These are phyloP conservation scores for Erethizon dorsatum DNA, from an alignment of 2,797 vertebrate species.

Conservation along the genomic window DNA sequence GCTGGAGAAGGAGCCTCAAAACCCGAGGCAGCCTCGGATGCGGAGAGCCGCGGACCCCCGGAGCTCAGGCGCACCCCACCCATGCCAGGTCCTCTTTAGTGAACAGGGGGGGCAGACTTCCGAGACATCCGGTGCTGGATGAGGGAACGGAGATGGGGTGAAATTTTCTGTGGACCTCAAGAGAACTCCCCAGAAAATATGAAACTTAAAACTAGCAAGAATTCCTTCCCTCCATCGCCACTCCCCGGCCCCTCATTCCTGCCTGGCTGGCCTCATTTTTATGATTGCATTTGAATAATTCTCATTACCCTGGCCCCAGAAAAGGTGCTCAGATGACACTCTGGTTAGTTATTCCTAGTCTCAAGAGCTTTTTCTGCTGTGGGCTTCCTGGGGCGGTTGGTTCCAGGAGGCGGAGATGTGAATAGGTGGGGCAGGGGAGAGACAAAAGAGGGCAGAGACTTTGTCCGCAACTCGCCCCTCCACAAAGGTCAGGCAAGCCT, in stretches of 20 bases:
- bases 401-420: not conserved
- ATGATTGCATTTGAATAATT: conserved; percentile 87
- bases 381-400: conserved; percentile 73
- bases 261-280: conserved; percentile 84
- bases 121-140: conserved; percentile 4
- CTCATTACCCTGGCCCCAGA: conserved; percentile 84
- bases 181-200: conserved; percentile 74
- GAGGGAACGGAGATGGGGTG: not conserved
- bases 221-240: conserved; percentile 16
- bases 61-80: not conserved
- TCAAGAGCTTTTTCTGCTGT: conserved; percentile 75
- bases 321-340: conserved; percentile 82
- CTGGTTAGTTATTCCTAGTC: conserved; percentile 79
- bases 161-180: conserved; percentile 59
- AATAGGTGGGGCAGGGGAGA: conserved; percentile 26
- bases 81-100: not conserved
- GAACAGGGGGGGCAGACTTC: not conserved
- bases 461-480: conserved; percentile 65
- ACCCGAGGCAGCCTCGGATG: not conserved
- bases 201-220: conserved; percentile 72
- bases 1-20: not conserved
- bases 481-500: conserved; percentile 57
- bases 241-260: conserved; percentile 57
- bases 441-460: conserved; percentile 52
- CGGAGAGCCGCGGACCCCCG: not conserved